Percentiles rank a stretch among this genome's conserved stretches.
Conservation (phyloP, 2,888 invertebrate genomes). For the Nymphalis urticae region DNA sequence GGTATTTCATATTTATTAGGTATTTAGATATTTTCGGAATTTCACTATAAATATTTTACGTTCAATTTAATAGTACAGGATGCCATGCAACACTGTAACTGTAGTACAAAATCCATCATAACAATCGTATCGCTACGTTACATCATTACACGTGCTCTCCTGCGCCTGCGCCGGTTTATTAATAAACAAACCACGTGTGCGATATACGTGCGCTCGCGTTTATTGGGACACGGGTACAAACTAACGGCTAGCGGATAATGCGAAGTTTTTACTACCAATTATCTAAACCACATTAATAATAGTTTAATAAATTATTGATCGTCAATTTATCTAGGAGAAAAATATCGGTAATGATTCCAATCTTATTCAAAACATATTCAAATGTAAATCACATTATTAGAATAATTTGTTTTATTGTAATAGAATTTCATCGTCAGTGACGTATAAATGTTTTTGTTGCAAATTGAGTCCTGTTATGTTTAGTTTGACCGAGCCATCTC, state of each 20-base stretch:
- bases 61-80: slow-evolving; percentile 4
- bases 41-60: slow-evolving; percentile 5
- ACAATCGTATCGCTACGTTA: slow-evolving; percentile 49
- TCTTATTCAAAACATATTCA: too few species aligned
- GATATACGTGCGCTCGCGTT: slow-evolving; percentile 53
- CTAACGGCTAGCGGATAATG: slow-evolving; percentile 16
- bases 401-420: too few species aligned
- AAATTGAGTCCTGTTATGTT: neutral
- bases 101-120: slow-evolving; percentile 42
- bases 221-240: slow-evolving; percentile 13
- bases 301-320: too few species aligned
- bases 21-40: neutral
- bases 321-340: too few species aligned
- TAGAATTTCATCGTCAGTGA: too few species aligned
- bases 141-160: slow-evolving; percentile 68
- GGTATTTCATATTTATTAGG: too few species aligned
- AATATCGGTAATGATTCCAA: too few species aligned
- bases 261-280: slow-evolving; percentile 3
- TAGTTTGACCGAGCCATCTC: slow-evolving; percentile 22
- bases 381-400: too few species aligned
- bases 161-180: slow-evolving; percentile 62
- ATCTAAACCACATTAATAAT: neutral
- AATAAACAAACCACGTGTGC: slow-evolving; percentile 75
- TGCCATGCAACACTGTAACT: slow-evolving; percentile 32
- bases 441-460: too few species aligned